Conservation (phyloP, 2,888 invertebrate species). For the Acanthopleura granulata region DNA sequence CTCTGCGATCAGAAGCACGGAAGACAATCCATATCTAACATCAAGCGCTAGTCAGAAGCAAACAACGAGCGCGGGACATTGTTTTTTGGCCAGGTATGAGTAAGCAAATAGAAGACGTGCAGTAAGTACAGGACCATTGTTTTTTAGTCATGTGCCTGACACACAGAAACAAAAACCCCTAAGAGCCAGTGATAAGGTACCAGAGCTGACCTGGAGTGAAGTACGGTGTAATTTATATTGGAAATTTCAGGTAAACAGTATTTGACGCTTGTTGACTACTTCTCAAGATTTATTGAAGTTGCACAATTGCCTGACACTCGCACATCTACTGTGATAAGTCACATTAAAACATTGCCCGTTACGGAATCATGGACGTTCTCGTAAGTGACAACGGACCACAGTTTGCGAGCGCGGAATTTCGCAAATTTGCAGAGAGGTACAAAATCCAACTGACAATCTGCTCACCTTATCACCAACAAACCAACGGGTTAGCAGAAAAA, state of each 20-base stretch:
- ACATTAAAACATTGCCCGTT: slow-evolving; percentile 31
- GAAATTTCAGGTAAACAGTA: slow-evolving; percentile 22
- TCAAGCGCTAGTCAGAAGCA: slow-evolving; percentile 21
- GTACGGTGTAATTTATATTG: slow-evolving; percentile 27
- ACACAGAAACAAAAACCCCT: slow-evolving; percentile 5
- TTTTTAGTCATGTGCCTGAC: slow-evolving; percentile 23
- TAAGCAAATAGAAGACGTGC: slow-evolving; percentile 24
- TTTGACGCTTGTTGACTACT: slow-evolving; percentile 28
- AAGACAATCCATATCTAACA: slow-evolving; percentile 22
- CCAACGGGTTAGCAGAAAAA: slow-evolving; percentile 41
- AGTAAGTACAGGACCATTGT: slow-evolving; percentile 16
- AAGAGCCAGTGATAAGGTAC: slow-evolving; percentile 29
- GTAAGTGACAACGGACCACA: slow-evolving; percentile 37
- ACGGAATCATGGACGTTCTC: slow-evolving; percentile 33
- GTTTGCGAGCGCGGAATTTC: slow-evolving; percentile 33
- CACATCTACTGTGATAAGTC: slow-evolving; percentile 19
- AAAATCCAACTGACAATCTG: slow-evolving; percentile 26
- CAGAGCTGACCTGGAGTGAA: slow-evolving; percentile 22
- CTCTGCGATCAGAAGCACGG: slow-evolving; percentile 21
- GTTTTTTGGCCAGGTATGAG: slow-evolving; percentile 15
- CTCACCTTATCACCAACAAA: slow-evolving; percentile 33
- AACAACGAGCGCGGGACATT: slow-evolving; percentile 24
- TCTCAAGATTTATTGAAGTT: slow-evolving; percentile 25
- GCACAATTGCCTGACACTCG: slow-evolving; percentile 14
- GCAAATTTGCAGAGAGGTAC: slow-evolving; percentile 22